These are phyloP conservation scores for Andrena bucephala DNA, from an alignment of 2,888 invertebrate species.

Conservation along the genomic window DNA sequence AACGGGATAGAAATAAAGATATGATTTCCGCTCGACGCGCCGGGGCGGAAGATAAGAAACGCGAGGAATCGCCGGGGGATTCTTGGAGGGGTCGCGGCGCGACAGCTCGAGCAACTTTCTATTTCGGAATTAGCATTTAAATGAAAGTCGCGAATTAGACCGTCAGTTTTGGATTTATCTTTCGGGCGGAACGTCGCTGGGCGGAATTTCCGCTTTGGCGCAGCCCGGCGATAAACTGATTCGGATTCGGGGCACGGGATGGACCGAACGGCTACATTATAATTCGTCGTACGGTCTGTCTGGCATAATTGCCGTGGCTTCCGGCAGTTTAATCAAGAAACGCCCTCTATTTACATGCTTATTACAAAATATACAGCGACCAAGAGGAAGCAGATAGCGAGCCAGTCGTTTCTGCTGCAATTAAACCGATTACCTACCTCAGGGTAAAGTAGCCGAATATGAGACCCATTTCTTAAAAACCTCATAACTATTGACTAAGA, in stretches of 20 bases:
- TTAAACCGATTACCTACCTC: too few species aligned
- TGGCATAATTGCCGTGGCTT: conserved; percentile 25
- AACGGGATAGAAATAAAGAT: not conserved
- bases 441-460: too few species aligned
- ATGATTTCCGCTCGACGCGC: conserved; percentile 26
- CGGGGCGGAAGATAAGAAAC: conserved; percentile 20
- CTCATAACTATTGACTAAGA: too few species aligned
- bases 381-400: too few species aligned
- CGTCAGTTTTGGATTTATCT: conserved; percentile 56
- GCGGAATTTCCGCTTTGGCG: conserved; percentile 31
- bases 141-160: conserved; percentile 55
- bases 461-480: too few species aligned
- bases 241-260: conserved; percentile 51
- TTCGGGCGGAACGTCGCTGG: conserved; percentile 18
- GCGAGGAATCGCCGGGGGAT: conserved; percentile 3
- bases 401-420: too few species aligned
- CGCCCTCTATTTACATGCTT: conserved; percentile 39
- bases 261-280: conserved; percentile 43
- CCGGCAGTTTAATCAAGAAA: conserved; percentile 39
- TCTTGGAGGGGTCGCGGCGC: not conserved
- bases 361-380: conserved; percentile 3
- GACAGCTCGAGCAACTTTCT: conserved; percentile 22
- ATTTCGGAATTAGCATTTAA: conserved; percentile 57
- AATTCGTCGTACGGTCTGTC: conserved; percentile 29
- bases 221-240: conserved; percentile 46